Percentiles rank a stretch among this genome's conserved stretches.
These are phyloP conservation scores for Heliornis fulica DNA, from an alignment of 2,113 vertebrate species.

Conservation along the genomic window DNA sequence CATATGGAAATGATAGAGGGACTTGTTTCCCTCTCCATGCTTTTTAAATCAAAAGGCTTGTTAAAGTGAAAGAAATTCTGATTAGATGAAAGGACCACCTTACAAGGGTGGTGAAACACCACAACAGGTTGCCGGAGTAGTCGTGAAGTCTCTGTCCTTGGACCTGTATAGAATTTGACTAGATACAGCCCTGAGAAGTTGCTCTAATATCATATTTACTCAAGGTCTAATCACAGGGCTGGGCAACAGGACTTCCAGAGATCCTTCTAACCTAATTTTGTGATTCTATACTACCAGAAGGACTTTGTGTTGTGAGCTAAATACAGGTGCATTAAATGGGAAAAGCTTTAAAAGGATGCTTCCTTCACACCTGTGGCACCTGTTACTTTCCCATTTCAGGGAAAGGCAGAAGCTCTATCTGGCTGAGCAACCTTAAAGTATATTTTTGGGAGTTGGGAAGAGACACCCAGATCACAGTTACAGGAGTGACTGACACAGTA, in stretches of 20 bases:
- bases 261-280: not conserved
- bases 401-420: not conserved
- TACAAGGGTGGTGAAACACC: not conserved
- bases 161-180: not conserved
- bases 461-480: not conserved
- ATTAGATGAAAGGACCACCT: not conserved
- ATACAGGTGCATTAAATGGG: not conserved
- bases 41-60: not conserved
- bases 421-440: not conserved
- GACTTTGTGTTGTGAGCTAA: not conserved
- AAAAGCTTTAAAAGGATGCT: not conserved
- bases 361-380: not conserved
- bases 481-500: too few relatives aligned
- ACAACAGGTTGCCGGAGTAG: not conserved
- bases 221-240: not conserved
- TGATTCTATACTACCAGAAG: not conserved
- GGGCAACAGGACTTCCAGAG: not conserved
- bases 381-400: not conserved
- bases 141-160: not conserved
- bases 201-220: not conserved
- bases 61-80: not conserved
- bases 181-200: not conserved
- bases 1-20: not conserved
- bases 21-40: not conserved
- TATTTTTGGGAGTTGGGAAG: rapidly evolving